Base-by-base conservation (phyloP, 23 tunicate genomes). In the Halocynthia roretzi region DNA sequence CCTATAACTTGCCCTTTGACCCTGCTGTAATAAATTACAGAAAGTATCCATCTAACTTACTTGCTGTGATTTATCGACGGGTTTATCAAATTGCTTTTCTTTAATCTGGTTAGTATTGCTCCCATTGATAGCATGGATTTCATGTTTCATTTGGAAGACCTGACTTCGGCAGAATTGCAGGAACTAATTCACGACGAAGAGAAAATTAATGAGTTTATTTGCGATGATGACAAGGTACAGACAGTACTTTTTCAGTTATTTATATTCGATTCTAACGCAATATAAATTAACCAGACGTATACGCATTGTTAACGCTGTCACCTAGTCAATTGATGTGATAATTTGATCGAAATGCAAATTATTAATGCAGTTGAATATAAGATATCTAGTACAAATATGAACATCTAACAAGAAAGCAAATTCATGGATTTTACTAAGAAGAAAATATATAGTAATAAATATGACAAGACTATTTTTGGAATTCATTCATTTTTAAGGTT, bases 121-220 rank as follows among this genome's bases (percentile, higher is more conserved):
- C 70, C 50, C 0, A 58, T 60, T 6, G 82, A 44, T 71, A 79
- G 78, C 5, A 63, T 54, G 51, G 97, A 91, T 71, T 91, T 85
- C 68, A 77, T 84, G 22, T 31, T 65, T 12, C 71, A 76, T 7
- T 61, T 91, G 44, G 87, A 85, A 51, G 87, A 83, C 52, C 64
- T 84, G 12, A 56, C 91, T 11, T 81, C 49, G 71, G 83, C 81
- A 50, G 91, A 91, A 53, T 58, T 91, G 60, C 76, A 85, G 53
- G 84, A 85, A 31, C 65, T 91, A 8, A 91, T 91, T 76, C 84
- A 91, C 20, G 83, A 91, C 72, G 97, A 91, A 65, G 86, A 85
- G 50, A 85, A 78, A 82, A 77, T 91, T 7, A 91, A 85, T 66
- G 83, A 91, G 73, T 60, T 91, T 51, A 71, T 85, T 14, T 75